Conservation (phyloP, 1,140 invertebrate species). For the honey bee (Apis mellifera) region DNA sequence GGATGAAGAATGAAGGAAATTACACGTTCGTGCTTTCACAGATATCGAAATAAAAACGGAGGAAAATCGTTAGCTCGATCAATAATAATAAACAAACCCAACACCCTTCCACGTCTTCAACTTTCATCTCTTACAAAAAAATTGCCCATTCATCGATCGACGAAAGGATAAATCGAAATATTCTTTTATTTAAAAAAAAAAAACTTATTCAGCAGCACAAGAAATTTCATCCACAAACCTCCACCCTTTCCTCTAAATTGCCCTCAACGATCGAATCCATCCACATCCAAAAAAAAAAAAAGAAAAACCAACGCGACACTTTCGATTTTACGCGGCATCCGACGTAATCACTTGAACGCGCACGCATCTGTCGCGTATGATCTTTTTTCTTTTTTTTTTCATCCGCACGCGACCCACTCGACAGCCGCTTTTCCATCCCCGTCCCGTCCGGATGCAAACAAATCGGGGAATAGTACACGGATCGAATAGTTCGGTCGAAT, state of each 20-base stretch:
- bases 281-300: neutral
- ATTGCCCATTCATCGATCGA: no score
- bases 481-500: neutral
- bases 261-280: neutral
- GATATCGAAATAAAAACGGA: neutral
- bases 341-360: neutral
- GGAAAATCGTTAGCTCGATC: no score
- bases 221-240: no score
- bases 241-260: neutral
- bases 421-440: neutral
- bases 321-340: neutral
- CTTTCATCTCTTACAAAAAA: no score
- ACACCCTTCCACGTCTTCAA: no score
- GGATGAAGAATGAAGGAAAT: neutral
- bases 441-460: slow-evolving; percentile 10
- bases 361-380: neutral
- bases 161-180: no score
- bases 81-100: no score
- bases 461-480: slow-evolving; percentile 13
- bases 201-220: no score
- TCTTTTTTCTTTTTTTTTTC: neutral
- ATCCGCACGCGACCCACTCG: neutral
- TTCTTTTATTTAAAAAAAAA: no score
- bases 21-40: neutral
- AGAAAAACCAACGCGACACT: neutral